Conservation (phyloP, 2,888 invertebrate species). For the Epicampocera succincta region DNA sequence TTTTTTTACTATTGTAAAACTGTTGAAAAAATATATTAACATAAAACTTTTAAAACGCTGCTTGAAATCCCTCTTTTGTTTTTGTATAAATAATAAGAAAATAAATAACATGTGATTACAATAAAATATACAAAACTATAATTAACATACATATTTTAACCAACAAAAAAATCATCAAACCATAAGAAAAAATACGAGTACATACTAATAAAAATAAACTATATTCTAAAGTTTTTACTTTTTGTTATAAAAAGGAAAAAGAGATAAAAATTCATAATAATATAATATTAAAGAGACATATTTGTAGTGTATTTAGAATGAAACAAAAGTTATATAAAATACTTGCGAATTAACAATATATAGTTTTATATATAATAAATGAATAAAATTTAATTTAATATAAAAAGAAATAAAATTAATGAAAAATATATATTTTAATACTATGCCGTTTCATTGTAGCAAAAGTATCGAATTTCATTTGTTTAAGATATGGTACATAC, state of each 20-base stretch:
- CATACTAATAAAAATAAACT: conserved; percentile 1
- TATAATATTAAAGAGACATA: conserved; percentile 38
- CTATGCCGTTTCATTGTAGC: no score
- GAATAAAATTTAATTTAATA: conserved; percentile 22
- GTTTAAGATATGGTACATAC: no score
- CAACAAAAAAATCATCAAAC: not conserved
- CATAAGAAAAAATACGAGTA: no score
- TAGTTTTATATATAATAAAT: conserved; percentile 59
- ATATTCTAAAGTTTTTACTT: conserved; percentile 43
- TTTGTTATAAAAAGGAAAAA: not conserved
- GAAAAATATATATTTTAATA: not conserved
- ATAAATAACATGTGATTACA: conserved; percentile 56
- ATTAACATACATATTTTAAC: conserved; percentile 39
- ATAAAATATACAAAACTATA: conserved; percentile 46
- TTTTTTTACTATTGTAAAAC: conserved; percentile 50
- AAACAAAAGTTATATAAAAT: conserved; percentile 49
- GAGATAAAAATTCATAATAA: conserved; percentile 3
- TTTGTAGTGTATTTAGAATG: conserved; percentile 55
- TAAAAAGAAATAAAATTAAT: conserved; percentile 18
- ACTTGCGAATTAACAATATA: conserved; percentile 27
- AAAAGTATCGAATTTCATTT: no score
- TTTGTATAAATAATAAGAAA: conserved; percentile 29
- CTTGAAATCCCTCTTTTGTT: conserved; percentile 66
- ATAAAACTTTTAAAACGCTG: conserved; percentile 52
- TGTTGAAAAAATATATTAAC: conserved; percentile 11